phyloP scores from a whole-genome alignment of 2,888 invertebrate genomes.

The Uropetala carovei region DNA sequence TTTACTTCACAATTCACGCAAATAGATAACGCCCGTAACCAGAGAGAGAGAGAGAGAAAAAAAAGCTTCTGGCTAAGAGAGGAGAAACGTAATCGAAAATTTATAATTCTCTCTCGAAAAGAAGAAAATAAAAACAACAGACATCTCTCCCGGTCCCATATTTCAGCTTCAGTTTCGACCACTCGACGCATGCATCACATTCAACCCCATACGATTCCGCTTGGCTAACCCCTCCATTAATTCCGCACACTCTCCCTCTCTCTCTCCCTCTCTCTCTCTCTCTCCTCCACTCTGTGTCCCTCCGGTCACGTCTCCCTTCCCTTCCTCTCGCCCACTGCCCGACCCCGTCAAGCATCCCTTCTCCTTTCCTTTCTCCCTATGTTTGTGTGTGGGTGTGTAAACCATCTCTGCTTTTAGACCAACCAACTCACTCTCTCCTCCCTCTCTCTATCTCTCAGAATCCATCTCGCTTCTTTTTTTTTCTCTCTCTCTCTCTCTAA shows the following conservation, averaged over 20 bases:
- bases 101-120: too few species aligned
- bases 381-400: too few species aligned
- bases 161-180: slow-evolving; percentile 46
- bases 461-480: neutral
- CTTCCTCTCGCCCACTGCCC: neutral
- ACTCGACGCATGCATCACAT: slow-evolving; percentile 14
- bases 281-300: too few species aligned
- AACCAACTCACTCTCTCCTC: neutral
- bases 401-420: neutral
- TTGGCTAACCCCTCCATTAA: too few species aligned
- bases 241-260: neutral
- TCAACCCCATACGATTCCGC: neutral
- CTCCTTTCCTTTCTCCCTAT: neutral
- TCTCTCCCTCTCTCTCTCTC: too few species aligned
- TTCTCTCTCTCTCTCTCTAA: neutral
- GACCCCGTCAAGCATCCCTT: neutral
- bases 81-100: too few species aligned
- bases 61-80: too few species aligned
- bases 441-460: too few species aligned
- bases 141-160: neutral
- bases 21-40: too few species aligned
- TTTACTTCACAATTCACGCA: too few species aligned
- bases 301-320: neutral
- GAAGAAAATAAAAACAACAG: neutral
- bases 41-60: too few species aligned